phyloP scores from a whole-genome alignment of 2,113 vertebrate genomes.

The Nestor notabilis region DNA sequence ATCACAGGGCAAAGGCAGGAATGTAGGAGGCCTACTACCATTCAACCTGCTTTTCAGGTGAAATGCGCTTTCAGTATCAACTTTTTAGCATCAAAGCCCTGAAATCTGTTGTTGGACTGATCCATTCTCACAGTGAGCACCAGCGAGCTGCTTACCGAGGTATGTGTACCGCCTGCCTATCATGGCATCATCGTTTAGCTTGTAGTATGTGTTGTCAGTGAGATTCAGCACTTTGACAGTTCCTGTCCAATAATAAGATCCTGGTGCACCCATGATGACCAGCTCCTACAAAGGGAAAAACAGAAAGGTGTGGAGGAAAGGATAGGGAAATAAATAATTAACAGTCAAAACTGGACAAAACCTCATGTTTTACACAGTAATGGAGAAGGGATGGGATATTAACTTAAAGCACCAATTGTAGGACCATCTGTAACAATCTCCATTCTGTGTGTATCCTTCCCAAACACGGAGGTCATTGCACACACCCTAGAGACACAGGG shows the following conservation, averaged over 20 bases:
- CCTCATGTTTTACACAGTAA: background rate
- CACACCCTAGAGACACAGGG: background rate
- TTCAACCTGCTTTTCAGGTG: background rate
- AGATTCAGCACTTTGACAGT: constrained; percentile 96
- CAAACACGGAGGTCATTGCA: background rate
- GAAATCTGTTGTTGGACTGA: background rate
- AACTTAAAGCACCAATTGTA: background rate
- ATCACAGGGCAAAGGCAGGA: background rate
- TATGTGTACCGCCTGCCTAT: constrained; percentile 92
- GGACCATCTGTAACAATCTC: background rate
- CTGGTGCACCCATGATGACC: constrained; percentile 96
- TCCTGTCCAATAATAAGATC: constrained; percentile 98
- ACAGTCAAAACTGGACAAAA: background rate
- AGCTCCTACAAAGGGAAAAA: constrained; percentile 82
- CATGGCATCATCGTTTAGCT: constrained; percentile 82
- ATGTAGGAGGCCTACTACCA: background rate
- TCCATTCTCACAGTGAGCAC: background rate
- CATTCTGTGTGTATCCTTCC: background rate
- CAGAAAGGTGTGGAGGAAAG: background rate
- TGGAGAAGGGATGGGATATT: background rate
- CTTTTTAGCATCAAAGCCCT: background rate
- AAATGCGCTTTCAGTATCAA: background rate
- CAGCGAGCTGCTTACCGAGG: constrained; percentile 82
- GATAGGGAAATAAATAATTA: background rate
- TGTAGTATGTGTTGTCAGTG: constrained; percentile 90